These are phyloP conservation scores for Mustela lutreola DNA, from an alignment of 2,113 vertebrate genomes.

Conservation along the genomic window DNA sequence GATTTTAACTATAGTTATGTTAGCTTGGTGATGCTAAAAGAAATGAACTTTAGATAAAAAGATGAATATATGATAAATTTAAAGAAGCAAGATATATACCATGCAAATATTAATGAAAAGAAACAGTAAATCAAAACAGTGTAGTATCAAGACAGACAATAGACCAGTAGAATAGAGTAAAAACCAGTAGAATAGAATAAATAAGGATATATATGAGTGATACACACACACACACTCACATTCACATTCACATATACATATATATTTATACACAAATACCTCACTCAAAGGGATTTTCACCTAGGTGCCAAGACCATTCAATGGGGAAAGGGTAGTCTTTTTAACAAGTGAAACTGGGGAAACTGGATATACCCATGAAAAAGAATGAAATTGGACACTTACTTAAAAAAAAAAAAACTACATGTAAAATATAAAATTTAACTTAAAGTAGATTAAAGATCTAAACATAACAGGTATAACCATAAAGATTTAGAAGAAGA, in stretches of 20 bases:
- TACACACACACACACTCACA: neutral
- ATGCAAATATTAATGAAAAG: neutral
- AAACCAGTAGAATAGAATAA: neutral
- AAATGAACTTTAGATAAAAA: neutral
- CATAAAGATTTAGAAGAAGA: neutral
- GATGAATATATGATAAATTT: neutral
- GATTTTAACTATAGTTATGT: neutral
- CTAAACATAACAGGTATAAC: neutral
- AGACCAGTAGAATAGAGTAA: neutral
- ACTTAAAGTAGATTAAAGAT: neutral
- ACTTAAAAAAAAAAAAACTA: neutral
- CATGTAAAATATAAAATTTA: neutral
- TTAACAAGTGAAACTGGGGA: neutral
- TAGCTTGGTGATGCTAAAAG: neutral
- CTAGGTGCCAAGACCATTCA: neutral
- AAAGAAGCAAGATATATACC: neutral
- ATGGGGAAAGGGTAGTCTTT: neutral
- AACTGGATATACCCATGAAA: neutral
- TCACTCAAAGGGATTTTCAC: neutral
- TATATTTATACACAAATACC: neutral
- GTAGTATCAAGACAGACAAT: neutral
- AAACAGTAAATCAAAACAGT: neutral
- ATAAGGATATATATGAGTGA: neutral
- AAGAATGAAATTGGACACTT: neutral
- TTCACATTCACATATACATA: neutral